These are phyloP conservation scores for Actinia equina DNA, from an alignment of 64 coral and sea anemone genomes.

Conservation along the genomic window DNA sequence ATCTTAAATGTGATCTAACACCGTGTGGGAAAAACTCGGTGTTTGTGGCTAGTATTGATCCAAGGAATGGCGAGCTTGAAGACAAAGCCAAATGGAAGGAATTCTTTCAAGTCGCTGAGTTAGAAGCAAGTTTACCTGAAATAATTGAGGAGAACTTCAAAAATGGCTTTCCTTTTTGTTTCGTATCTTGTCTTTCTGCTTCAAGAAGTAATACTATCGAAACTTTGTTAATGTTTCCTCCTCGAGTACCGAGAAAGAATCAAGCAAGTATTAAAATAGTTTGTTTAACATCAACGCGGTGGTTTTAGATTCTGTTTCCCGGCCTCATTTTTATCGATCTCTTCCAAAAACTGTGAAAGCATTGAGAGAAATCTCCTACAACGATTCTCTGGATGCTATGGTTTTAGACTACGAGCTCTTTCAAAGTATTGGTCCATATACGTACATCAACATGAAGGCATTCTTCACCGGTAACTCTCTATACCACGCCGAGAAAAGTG, in stretches of 20 bases:
- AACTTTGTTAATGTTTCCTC: conserved; percentile 47
- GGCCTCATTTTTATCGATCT: conserved; percentile 67
- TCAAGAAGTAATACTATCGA: conserved; percentile 28
- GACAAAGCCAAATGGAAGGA: conserved; percentile 28
- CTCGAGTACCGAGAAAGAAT: conserved; percentile 11
- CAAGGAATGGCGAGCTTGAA: conserved; percentile 38
- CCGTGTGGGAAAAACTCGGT: conserved; percentile 53
- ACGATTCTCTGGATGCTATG: conserved; percentile 23
- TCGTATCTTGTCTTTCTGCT: conserved; percentile 35
- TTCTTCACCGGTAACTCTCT: conserved; percentile 44
- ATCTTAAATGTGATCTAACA: conserved; percentile 44
- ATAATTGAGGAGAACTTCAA: conserved; percentile 35
- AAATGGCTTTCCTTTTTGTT: conserved; percentile 59
- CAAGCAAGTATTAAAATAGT: background rate
- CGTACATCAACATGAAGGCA: conserved; percentile 35
- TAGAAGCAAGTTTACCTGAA: conserved; percentile 37
- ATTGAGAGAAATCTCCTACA: conserved; percentile 36
- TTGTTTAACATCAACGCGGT: conserved; percentile 60
- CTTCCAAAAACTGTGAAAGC: conserved; percentile 45
- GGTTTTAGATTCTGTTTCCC: conserved; percentile 65
- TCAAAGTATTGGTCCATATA: conserved; percentile 41
- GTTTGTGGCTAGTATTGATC: conserved; percentile 38
- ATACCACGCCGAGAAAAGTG: background rate
- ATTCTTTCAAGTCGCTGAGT: conserved; percentile 34
- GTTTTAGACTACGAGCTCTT: conserved; percentile 66